Conservation (phyloP, 1,140 invertebrate genomes). For the Bathynomus jamesi region DNA sequence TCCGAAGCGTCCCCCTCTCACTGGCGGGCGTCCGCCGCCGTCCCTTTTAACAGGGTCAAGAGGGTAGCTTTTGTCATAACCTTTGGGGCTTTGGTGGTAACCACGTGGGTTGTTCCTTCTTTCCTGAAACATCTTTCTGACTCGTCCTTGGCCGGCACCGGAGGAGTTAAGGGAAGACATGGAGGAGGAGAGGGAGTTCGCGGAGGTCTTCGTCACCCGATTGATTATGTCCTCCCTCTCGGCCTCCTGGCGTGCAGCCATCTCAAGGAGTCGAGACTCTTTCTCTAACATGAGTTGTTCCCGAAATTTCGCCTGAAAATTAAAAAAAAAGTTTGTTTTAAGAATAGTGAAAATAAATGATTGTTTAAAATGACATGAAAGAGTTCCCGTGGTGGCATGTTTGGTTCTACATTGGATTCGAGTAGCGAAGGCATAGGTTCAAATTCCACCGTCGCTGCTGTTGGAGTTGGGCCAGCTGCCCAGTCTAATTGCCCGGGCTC, state of each 20-base stretch:
- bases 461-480: too few species aligned
- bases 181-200: constrained; percentile 17
- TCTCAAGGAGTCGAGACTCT: constrained; percentile 41
- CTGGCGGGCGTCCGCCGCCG: constrained; percentile 14
- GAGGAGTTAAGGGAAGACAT: constrained; percentile 32
- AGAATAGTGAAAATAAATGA: neutral
- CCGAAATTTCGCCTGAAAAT: constrained; percentile 41
- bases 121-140: constrained; percentile 39
- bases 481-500: too few species aligned
- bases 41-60: constrained; percentile 32
- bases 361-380: too few species aligned
- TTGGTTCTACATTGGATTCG: too few species aligned
- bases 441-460: too few species aligned
- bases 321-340: neutral
- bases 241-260: constrained; percentile 41
- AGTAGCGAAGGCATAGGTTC: too few species aligned
- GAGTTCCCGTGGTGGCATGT: too few species aligned
- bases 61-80: constrained; percentile 40
- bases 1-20: neutral
- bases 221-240: constrained; percentile 38
- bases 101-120: constrained; percentile 17
- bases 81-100: constrained; percentile 32
- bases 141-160: constrained; percentile 33
- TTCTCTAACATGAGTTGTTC: constrained; percentile 44
- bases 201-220: constrained; percentile 28